phyloP scores from a whole-genome alignment of 2,888 invertebrate genomes.

The Heliothis peltigera region DNA sequence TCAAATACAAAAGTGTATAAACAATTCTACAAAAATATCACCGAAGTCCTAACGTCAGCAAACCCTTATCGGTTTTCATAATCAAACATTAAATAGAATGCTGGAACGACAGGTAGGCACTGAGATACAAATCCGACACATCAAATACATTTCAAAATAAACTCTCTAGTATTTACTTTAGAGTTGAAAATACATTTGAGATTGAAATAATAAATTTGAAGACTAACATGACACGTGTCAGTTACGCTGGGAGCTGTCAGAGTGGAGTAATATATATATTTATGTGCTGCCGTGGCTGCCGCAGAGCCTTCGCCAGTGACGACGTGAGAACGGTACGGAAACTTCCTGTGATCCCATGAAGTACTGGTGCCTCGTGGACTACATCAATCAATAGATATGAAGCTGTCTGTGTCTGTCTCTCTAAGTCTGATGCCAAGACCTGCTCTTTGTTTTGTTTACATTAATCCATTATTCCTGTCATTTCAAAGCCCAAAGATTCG shows the following conservation, averaged over 20 bases:
- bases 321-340: constrained; percentile 75
- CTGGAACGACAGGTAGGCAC: constrained; percentile 80
- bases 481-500: no score
- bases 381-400: not conserved
- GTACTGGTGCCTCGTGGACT: constrained; percentile 35
- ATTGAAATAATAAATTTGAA: constrained; percentile 68
- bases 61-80: constrained; percentile 70
- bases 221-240: constrained; percentile 82
- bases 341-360: constrained; percentile 50
- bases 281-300: constrained; percentile 73
- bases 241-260: constrained; percentile 82
- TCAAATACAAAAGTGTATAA: constrained; percentile 16
- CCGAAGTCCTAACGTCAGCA: constrained; percentile 37
- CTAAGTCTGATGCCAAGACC: no score
- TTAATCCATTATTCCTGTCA: no score
- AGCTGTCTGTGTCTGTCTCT: not conserved
- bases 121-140: constrained; percentile 58
- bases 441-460: no score
- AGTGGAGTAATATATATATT: constrained; percentile 85
- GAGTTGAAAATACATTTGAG: constrained; percentile 50
- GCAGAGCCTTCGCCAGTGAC: constrained; percentile 69
- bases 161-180: constrained; percentile 45
- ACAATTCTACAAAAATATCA: constrained; percentile 19
- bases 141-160: constrained; percentile 36
- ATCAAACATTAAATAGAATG: constrained; percentile 78